Evolutionary conservation across 37 sponge, comb jelly and placozoan genomes (phyloP).

Genomic region (Chondrosia reniformis): DNA sequence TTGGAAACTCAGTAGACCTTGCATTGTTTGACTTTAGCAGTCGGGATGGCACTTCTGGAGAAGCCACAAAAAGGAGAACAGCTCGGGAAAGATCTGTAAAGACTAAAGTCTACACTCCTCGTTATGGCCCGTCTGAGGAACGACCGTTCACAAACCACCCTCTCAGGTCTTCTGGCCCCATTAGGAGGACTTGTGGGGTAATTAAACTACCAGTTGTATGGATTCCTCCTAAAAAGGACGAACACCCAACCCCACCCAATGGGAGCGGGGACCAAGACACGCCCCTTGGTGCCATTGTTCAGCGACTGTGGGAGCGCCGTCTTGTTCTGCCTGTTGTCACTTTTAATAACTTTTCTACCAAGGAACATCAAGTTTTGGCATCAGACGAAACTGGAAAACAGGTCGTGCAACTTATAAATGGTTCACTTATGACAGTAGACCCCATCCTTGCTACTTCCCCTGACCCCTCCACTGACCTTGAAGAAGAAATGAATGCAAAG

Average conservation of each 20-base stretch:
- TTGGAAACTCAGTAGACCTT: slow-evolving; percentile 65
- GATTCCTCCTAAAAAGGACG: slow-evolving; percentile 16
- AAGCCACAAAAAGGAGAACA: slow-evolving; percentile 34
- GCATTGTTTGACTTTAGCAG: slow-evolving; percentile 77
- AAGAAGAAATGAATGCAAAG: no score
- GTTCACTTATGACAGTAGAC: not conserved
- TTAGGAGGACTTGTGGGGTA: slow-evolving; percentile 83
- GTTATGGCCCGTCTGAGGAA: slow-evolving; percentile 12
- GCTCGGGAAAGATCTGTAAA: slow-evolving; percentile 49
- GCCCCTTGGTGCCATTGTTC: slow-evolving; percentile 29
- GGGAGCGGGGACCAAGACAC: slow-evolving; percentile 9
- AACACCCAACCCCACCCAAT: not conserved
- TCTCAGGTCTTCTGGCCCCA: slow-evolving; percentile 65
- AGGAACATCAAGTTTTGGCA: not conserved
- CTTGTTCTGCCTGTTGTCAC: slow-evolving; percentile 19
- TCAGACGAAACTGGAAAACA: not conserved
- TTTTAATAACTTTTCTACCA: not conserved
- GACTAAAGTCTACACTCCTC: not conserved
- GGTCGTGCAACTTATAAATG: slow-evolving; percentile 3
- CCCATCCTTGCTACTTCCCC: no score
- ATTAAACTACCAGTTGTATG: slow-evolving; percentile 74
- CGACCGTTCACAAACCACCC: slow-evolving; percentile 52
- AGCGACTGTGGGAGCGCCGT: slow-evolving; percentile 53
- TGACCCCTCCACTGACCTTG: no score
- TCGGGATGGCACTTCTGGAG: slow-evolving; percentile 34